Evolutionary conservation across 2,888 invertebrate genomes (phyloP).

Genomic region (Lissocephala sabroskyi): DNA sequence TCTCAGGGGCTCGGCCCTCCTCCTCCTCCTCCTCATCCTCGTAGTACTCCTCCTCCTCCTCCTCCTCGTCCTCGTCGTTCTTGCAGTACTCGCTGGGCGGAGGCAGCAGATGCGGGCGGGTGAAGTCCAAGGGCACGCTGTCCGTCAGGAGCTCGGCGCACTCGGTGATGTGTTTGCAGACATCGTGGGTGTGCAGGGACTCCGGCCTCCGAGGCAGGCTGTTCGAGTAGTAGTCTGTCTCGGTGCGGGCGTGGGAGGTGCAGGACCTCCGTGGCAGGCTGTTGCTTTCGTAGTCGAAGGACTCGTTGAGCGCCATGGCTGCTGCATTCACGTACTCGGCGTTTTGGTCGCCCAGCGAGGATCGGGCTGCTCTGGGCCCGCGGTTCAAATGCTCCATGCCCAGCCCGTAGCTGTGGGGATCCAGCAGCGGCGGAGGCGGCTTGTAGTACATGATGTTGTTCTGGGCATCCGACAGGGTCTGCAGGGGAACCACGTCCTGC

Average conservation of each 20-base stretch:
- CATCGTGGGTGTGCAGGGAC: slow-evolving; percentile 63
- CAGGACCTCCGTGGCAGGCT: slow-evolving; percentile 71
- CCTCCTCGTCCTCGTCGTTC: slow-evolving; percentile 56
- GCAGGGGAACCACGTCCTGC: slow-evolving; percentile 74
- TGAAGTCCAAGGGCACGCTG: slow-evolving; percentile 54
- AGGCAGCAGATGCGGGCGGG: slow-evolving; percentile 51
- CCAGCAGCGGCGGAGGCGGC: slow-evolving; percentile 66
- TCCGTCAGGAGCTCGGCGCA: slow-evolving; percentile 68
- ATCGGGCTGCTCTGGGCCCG: slow-evolving; percentile 42
- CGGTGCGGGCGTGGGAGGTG: slow-evolving; percentile 65
- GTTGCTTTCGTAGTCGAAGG: slow-evolving; percentile 71
- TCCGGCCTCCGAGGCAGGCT: slow-evolving; percentile 69
- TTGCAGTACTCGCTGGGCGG: slow-evolving; percentile 60
- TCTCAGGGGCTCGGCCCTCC: slow-evolving; percentile 37
- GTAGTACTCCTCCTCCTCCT: slow-evolving; percentile 67
- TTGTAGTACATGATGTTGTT: slow-evolving; percentile 67
- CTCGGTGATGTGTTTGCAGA: slow-evolving; percentile 70
- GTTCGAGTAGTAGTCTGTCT: slow-evolving; percentile 68
- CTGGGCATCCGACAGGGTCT: slow-evolving; percentile 48
- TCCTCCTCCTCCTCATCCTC: slow-evolving; percentile 48
- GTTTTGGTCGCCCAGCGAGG: slow-evolving; percentile 47
- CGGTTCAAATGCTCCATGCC: slow-evolving; percentile 49
- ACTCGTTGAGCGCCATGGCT: slow-evolving; percentile 51
- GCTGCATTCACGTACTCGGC: slow-evolving; percentile 55
- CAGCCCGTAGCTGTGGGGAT: slow-evolving; percentile 43